Base-by-base conservation (phyloP, 2,797 vertebrate genomes). In the Acipenser oxyrinchus region DNA sequence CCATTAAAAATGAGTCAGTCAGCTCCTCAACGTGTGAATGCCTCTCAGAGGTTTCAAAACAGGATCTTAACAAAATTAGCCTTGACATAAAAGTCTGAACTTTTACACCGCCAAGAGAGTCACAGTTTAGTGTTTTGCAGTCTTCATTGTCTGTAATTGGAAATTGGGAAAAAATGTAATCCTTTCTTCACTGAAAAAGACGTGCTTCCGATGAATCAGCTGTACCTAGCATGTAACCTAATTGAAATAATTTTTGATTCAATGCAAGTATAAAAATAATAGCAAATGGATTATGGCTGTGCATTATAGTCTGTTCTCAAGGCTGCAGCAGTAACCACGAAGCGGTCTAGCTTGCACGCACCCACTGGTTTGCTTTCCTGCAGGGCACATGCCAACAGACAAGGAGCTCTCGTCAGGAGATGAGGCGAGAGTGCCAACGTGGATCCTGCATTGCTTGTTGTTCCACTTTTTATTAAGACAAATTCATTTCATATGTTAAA, bases 161-260 rank as follows among this genome's bases (percentile, higher is more conserved):
- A 58, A 7, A 13, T 37, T 37, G 37, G 37, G 12, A 7, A 4
- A 58, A 58, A 58, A 11, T 11, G 7, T n/a, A 58, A 11, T 13
- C 55, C 11, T 58, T 58, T 58, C 55, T n/a, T 58, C 15, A 64
- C 15, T 18, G 10, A 57, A 48, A 57, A 13, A 57, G 66, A 70
- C 12, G 52, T 53, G 60, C 23, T 49, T 59, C 67, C 57, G 65
- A 69, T 57, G 72, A 74, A 76, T 64, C 68, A 50, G 65, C 57
- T 60, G 52, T 57, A 65, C 66, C 70, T 57, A 70, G 68, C 67
- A 71, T 69, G 71, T 70, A 74, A 74, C 74, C 64, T 51, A 71
- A 73, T 75, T 70, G 68, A 72, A 77, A 71, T 78, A 4, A 73
- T 77, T 78, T 75, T 77, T 73, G 68, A 76, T 76, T 73, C 68